Conservation (phyloP, 2,888 invertebrate genomes). For the Cheiracanthium punctorium region DNA sequence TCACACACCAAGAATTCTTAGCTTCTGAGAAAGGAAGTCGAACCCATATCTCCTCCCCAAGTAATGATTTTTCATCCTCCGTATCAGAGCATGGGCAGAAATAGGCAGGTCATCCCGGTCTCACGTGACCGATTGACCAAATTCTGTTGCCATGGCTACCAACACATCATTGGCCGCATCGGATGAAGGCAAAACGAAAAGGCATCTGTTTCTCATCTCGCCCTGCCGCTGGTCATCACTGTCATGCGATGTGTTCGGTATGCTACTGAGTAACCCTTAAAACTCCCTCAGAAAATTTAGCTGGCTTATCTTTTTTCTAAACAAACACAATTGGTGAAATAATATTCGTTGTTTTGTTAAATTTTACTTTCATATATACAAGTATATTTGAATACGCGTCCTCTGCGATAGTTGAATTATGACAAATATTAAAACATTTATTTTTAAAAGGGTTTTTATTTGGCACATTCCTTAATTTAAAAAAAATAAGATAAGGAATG, state of each 20-base stretch:
- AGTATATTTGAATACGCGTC: no score
- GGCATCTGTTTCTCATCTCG: constrained; percentile 11
- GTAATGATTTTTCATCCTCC: constrained; percentile 13
- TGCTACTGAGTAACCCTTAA: no score
- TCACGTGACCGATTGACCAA: constrained; percentile 64
- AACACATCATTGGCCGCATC: constrained; percentile 60
- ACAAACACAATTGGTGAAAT: no score
- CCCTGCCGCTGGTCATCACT: constrained; percentile 18
- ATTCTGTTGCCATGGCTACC: constrained; percentile 63
- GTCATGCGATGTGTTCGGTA: neutral
- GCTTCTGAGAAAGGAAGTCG: neutral
- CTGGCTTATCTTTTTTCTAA: no score
- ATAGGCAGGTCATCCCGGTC: constrained; percentile 20
- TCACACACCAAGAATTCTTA: neutral
- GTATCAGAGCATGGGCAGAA: constrained; percentile 42
- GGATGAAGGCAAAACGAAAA: constrained; percentile 40
- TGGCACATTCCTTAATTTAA: no score
- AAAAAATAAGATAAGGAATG: no score
- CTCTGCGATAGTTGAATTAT: no score
- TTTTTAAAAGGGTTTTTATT: no score
- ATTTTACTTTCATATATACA: no score
- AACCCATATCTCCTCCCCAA: neutral
- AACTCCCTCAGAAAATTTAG: no score
- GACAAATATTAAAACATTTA: no score
- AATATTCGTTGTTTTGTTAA: no score